Evolutionary conservation across 2,888 invertebrate species (phyloP).

Genomic region (Andrena marginata): DNA sequence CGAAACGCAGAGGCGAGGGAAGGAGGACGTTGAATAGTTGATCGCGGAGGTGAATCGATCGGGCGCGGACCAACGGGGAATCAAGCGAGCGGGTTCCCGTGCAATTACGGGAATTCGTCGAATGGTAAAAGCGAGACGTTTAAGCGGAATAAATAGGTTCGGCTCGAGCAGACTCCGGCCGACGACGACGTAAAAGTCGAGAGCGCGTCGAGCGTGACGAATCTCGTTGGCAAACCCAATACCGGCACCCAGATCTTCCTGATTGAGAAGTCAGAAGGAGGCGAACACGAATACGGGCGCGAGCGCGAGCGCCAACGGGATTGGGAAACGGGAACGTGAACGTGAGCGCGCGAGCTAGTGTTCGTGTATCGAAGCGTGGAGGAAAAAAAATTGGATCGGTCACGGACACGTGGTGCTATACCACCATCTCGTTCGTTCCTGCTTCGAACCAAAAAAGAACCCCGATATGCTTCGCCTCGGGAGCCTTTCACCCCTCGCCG

Average conservation of each 20-base stretch:
- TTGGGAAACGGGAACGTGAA: background rate
- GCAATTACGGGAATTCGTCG: constrained; percentile 32
- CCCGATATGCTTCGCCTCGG: constrained; percentile 40
- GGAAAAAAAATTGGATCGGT: constrained; percentile 77
- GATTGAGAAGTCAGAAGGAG: constrained; percentile 71
- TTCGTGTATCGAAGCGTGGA: constrained; percentile 58
- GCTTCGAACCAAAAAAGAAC: constrained; percentile 63
- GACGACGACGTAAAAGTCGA: constrained; percentile 42
- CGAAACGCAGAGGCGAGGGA: background rate
- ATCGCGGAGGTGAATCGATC: background rate
- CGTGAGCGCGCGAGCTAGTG: constrained; percentile 32
- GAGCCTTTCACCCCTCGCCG: constrained; percentile 9
- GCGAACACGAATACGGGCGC: constrained; percentile 22
- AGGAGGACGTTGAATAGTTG: background rate
- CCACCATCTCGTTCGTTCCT: constrained; percentile 51
- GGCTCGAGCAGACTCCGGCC: background rate
- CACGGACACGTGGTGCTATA: constrained; percentile 77
- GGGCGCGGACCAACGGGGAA: background rate
- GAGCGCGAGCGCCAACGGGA: constrained; percentile 1
- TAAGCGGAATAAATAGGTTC: constrained; percentile 51
- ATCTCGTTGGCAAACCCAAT: constrained; percentile 71
- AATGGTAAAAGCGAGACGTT: constrained; percentile 27
- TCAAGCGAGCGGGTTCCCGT: background rate
- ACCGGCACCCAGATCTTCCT: constrained; percentile 54
- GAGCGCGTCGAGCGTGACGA: constrained; percentile 63